Evolutionary conservation across 2,797 vertebrate species (phyloP).

Genomic region (Decapterus maruadsi): DNA sequence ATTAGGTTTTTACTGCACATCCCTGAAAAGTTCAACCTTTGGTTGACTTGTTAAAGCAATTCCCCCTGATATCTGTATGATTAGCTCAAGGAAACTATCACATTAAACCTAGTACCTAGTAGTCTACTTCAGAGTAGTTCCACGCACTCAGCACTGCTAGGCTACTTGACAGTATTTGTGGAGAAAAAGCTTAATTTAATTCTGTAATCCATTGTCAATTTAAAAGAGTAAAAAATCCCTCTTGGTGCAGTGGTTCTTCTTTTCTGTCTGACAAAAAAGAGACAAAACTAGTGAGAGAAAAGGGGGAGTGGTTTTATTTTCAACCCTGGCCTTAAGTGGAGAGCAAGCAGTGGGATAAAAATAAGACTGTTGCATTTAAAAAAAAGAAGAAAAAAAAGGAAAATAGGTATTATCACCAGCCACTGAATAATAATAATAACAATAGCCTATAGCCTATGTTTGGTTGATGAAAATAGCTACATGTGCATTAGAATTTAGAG

Average conservation of each 20-base stretch:
- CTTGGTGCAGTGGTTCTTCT: constrained; percentile 21
- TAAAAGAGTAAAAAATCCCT: constrained; percentile 44
- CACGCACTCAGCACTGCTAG: constrained; percentile 14
- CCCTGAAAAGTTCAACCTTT: constrained; percentile 2
- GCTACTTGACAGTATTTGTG: constrained; percentile 30
- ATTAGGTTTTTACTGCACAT: constrained; percentile 9
- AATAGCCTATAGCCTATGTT: too few species aligned
- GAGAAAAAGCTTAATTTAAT: constrained; percentile 20
- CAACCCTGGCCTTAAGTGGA: neutral
- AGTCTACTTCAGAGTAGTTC: neutral
- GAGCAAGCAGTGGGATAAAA: constrained; percentile 3
- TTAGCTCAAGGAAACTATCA: constrained; percentile 10
- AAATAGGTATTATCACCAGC: too few species aligned
- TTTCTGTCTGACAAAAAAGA: constrained; percentile 19
- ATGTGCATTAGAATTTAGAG: too few species aligned
- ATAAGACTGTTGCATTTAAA: neutral
- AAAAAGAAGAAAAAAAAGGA: too few species aligned
- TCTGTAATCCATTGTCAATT: constrained; percentile 36
- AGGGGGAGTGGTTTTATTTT: constrained; percentile 9
- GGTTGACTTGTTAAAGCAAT: neutral
- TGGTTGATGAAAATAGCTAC: too few species aligned
- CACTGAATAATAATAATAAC: too few species aligned
- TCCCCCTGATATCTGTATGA: neutral
- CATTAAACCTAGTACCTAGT: neutral
- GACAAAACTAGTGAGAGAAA: constrained; percentile 14